These are phyloP conservation scores for Andinoacara biseriatus DNA, from an alignment of 2,113 vertebrate species.

Conservation along the genomic window DNA sequence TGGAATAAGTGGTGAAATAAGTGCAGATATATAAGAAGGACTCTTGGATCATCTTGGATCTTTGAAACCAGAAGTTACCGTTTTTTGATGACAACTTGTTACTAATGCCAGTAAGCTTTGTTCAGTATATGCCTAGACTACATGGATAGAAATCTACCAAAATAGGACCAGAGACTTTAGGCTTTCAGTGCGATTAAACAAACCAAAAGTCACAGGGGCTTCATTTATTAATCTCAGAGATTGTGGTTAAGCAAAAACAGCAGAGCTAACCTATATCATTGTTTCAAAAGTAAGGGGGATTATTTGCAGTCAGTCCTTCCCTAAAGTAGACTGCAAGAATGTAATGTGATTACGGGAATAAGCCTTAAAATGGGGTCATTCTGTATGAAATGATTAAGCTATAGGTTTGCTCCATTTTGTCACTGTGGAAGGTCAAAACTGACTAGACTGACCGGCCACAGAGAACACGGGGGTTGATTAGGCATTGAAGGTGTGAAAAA, in stretches of 20 bases:
- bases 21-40: neutral
- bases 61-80: too few species aligned
- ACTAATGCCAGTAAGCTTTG: too few species aligned
- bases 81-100: too few species aligned
- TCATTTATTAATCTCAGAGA: neutral
- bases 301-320: neutral
- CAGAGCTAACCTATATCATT: neutral
- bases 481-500: conserved; percentile 26
- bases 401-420: neutral
- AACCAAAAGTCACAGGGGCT: neutral
- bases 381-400: neutral
- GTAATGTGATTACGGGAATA: neutral
- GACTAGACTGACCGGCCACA: conserved; percentile 16
- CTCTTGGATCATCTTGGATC: too few species aligned
- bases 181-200: too few species aligned
- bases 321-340: neutral
- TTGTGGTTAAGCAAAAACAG: neutral
- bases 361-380: neutral
- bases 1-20: conserved; percentile 11
- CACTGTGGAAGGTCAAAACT: neutral
- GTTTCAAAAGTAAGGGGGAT: neutral
- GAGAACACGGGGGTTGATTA: conserved; percentile 26
- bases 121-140: too few species aligned
- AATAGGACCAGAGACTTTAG: too few species aligned
- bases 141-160: too few species aligned